Conservation (phyloP, 2,888 invertebrate genomes). For the Drosophila kambysellisi region DNA sequence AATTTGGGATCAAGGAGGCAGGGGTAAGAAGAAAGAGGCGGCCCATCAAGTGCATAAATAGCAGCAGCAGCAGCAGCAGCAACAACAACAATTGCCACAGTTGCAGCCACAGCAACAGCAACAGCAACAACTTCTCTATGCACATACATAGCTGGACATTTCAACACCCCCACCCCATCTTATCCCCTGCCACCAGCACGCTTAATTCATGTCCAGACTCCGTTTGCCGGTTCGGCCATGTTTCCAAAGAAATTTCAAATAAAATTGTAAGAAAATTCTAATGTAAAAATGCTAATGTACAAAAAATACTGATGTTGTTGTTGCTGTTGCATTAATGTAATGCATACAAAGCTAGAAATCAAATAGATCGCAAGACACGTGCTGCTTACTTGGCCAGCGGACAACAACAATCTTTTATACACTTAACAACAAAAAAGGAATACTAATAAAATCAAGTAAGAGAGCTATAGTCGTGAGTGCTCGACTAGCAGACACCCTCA, state of each 20-base stretch:
- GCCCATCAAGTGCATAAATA: slow-evolving; percentile 59
- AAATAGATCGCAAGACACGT: slow-evolving; percentile 39
- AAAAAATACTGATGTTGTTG: slow-evolving; percentile 12
- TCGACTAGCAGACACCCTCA: neutral
- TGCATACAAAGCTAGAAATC: slow-evolving; percentile 17
- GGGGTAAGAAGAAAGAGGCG: neutral
- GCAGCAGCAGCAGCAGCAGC: slow-evolving; percentile 29
- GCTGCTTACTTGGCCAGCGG: slow-evolving; percentile 25
- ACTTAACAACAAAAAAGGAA: neutral
- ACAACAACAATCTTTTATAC: slow-evolving; percentile 11
- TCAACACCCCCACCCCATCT: neutral
- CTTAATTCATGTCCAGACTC: neutral
- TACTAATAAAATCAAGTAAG: neutral
- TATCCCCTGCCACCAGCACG: neutral
- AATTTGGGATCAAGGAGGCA: slow-evolving; percentile 6
- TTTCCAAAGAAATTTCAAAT: slow-evolving; percentile 42
- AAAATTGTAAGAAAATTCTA: slow-evolving; percentile 39
- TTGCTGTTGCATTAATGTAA: slow-evolving; percentile 2
- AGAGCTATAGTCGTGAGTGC: neutral
- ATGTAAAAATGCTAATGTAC: neutral
- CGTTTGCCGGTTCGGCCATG: slow-evolving; percentile 18
- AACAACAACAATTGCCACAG: slow-evolving; percentile 15
- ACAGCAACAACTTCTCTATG: slow-evolving; percentile 7
- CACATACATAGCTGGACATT: slow-evolving; percentile 7
- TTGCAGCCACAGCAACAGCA: slow-evolving; percentile 6